Evolutionary conservation across 2,113 vertebrate species (phyloP), one percentile per base, ranked within the genome.

Genomic region (Seriola aureovittata): DNA sequence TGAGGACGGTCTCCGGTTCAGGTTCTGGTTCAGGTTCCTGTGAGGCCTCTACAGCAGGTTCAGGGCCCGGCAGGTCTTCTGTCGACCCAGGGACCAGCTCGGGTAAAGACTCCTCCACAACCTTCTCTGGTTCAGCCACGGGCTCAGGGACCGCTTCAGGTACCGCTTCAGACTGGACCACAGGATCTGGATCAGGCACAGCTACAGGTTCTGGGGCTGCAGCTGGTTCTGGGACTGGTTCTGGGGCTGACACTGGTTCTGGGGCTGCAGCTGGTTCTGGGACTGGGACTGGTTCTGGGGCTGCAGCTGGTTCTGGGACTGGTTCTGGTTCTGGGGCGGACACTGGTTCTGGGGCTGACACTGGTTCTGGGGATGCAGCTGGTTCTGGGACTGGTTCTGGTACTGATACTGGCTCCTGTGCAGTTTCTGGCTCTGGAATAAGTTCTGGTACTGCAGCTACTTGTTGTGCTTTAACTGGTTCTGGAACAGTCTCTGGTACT

Each of bases 151-250:
- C 42, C 0, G 4, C 34, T 38, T 88, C 77, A 7, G 71, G 1
- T 34, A 16, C 21, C 1, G 65, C 57, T 44, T 80, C 82, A 32
- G 73, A 44, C 48, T 54, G 6, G 0, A 78, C 23, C 32, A 44
- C 63, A 5, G 84, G 54, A 2, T 81, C 69, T 64, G 59, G 72
- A 1, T 75, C 80, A 14, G 75, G 29, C 55, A 76, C 85, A 19
- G 54, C 10, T 0, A 40, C 23, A 13, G 54, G 19, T 38, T 85
- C 82, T 19, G 32, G 60, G 1, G 52, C 67, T 72, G 63, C 12
- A 5, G 16, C 60, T 21, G 52, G 40, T 54, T 80, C 85, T 21
- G 57, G 16, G 0, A 32, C n/a, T 10, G 55, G 38, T 55, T 82
- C 72, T 42, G 36, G 36, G 8, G 2, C 70, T 48, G 63, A 48